Evolutionary conservation across 2,797 vertebrate genomes (phyloP), one percentile per base, ranked within the genome.

Genomic region (Falco novaeseelandiae): DNA sequence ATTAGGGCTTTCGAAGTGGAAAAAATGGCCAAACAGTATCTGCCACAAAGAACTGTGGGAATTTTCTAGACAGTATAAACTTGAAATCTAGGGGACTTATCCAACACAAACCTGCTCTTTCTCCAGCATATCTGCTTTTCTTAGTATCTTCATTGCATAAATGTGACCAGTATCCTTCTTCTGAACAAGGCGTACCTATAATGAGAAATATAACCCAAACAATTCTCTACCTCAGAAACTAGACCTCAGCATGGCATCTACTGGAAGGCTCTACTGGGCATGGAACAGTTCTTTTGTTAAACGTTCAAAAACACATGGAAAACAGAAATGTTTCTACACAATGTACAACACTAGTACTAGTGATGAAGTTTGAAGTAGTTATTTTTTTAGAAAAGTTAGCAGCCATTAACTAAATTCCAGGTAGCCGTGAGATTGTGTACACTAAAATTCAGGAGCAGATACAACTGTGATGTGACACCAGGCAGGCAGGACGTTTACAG

Each of bases 121-220:
- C 95, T 99, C 99, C 96, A 99, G 97, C 99, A 99, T 99, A 97
- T 99, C 99, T 22, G 99, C 99, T 98, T 99, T 99, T 48, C 99
- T 98, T 74, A 99, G 82, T 95, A 99, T 99, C 98, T 99, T 99
- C 99, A 99, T 99, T 96, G 99, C 99, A 67, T 99, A 99, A 97
- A 99, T 99, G 97, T 99, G 99, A 12, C 99, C 99, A 0, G 99
- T 99, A 97, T 99, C 99, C 97, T 99, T 99, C 97, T 99, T 99
- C 98, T 99, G 99, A 78, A 99, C 99, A 4, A 99, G 97, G 59
- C 99, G 99, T 11, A 99, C 99, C 99, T 99, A 80, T 20, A 94
- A 86, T 6, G 40, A 90, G 90, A 95, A 67, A 87, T 16, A 76
- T 7, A 82, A 69, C 5, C 16, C n/a, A 36, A 40, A 84, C 18